These are phyloP conservation scores for Palythoa caribaeorum DNA, from an alignment of 92 coral and sea anemone genomes.

Conservation along the genomic window DNA sequence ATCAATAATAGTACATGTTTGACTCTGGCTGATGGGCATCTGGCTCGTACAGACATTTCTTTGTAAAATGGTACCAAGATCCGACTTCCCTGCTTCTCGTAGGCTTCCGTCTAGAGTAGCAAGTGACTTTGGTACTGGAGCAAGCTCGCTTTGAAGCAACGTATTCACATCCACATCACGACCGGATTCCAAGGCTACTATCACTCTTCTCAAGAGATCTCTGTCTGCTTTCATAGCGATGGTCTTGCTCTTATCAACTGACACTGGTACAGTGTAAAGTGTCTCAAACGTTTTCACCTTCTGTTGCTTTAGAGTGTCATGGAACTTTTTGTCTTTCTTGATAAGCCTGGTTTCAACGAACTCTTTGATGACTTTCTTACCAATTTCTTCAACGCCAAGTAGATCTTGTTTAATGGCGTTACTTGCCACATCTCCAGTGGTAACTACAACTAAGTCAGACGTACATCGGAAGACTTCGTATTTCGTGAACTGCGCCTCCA, in stretches of 20 bases:
- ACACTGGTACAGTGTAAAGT: slow-evolving; percentile 66
- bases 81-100: slow-evolving; percentile 50
- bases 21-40: neutral
- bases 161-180: slow-evolving; percentile 66
- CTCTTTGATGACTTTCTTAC: slow-evolving; percentile 41
- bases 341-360: slow-evolving; percentile 59
- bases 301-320: slow-evolving; percentile 64
- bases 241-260: slow-evolving; percentile 64
- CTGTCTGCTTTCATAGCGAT: slow-evolving; percentile 69
- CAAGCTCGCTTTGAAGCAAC: slow-evolving; percentile 57
- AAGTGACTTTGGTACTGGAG: slow-evolving; percentile 60
- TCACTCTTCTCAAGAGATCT: slow-evolving; percentile 67
- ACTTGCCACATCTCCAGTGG: slow-evolving; percentile 64
- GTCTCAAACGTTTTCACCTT: slow-evolving; percentile 69
- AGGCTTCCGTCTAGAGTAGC: neutral
- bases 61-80: slow-evolving; percentile 60
- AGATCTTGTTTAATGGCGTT: slow-evolving; percentile 61
- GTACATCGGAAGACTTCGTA: slow-evolving; percentile 55
- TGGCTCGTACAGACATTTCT: slow-evolving; percentile 34
- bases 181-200: slow-evolving; percentile 75
- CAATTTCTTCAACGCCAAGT: slow-evolving; percentile 58
- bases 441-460: slow-evolving; percentile 57
- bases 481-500: slow-evolving; percentile 35
- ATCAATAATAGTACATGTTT: neutral
- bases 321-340: slow-evolving; percentile 64